Percentiles rank a stretch among this genome's conserved stretches.
Conservation (phyloP, 2,113 vertebrate species). For the Varanus salvator region DNA sequence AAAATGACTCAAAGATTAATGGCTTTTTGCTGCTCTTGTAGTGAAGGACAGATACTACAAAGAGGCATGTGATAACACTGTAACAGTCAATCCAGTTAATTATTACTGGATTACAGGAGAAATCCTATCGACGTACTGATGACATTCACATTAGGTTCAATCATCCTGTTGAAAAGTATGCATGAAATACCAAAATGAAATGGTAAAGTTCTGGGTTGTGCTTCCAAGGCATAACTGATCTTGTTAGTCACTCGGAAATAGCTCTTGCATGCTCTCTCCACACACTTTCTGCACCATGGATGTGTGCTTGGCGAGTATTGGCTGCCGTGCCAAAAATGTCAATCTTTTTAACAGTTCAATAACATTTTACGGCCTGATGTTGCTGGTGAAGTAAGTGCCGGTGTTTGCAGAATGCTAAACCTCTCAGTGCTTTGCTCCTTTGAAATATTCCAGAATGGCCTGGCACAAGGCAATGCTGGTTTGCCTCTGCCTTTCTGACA, state of each 20-base stretch:
- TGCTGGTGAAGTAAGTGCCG: constrained; percentile 3
- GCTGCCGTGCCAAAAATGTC: neutral
- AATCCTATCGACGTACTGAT: constrained; percentile 40
- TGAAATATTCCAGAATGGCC: neutral
- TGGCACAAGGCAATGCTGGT: neutral
- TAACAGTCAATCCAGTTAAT: constrained; percentile 40
- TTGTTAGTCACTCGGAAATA: constrained; percentile 36
- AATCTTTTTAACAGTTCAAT: constrained; percentile 41
- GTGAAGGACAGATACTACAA: constrained; percentile 30
- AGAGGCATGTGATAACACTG: constrained; percentile 25
- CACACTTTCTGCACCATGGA: neutral
- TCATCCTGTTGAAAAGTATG: constrained; percentile 49
- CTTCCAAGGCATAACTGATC: constrained; percentile 44
- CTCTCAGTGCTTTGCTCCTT: neutral
- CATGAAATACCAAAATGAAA: constrained; percentile 50
- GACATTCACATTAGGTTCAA: constrained; percentile 40
- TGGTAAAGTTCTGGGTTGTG: constrained; percentile 47
- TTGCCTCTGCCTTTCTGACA: neutral
- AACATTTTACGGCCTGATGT: neutral
- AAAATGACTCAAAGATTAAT: constrained; percentile 31
- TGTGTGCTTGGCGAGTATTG: constrained; percentile 29
- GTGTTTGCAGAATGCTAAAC: neutral
- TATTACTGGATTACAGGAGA: constrained; percentile 56
- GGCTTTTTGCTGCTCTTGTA: constrained; percentile 24
- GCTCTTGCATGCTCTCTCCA: neutral